Percentiles rank a stretch among this genome's conserved stretches.
These are phyloP conservation scores for Colostygia pectinataria DNA, from an alignment of 2,888 invertebrate species.

Conservation along the genomic window DNA sequence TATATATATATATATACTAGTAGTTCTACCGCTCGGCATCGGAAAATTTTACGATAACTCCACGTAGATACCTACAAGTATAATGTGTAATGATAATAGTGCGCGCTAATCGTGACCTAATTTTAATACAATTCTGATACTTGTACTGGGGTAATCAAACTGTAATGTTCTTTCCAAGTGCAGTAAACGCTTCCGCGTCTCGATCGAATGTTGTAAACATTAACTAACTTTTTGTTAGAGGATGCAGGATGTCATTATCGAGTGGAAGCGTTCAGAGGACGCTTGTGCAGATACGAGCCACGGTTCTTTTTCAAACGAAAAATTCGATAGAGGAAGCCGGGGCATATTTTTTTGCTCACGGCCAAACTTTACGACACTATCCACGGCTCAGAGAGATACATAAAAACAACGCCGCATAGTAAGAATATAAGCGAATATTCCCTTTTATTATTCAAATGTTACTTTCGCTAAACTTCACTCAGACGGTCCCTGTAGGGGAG, in stretches of 20 bases:
- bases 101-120: constrained; percentile 57
- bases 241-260: constrained; percentile 78
- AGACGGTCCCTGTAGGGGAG: constrained; percentile 60
- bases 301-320: constrained; percentile 27
- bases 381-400: constrained; percentile 42
- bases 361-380: constrained; percentile 54
- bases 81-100: constrained; percentile 40
- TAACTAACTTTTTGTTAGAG: constrained; percentile 69
- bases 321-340: constrained; percentile 27
- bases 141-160: constrained; percentile 45
- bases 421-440: constrained; percentile 62
- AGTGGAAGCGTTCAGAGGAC: constrained; percentile 70
- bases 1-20: no score
- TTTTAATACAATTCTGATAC: constrained; percentile 61
- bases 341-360: constrained; percentile 48
- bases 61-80: constrained; percentile 23
- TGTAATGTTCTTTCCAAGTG: constrained; percentile 48
- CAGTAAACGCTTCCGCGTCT: constrained; percentile 63
- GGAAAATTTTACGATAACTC: constrained; percentile 57
- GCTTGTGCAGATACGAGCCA: constrained; percentile 26
- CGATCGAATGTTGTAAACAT: constrained; percentile 60
- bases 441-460: constrained; percentile 73
- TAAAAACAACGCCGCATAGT: constrained; percentile 54
- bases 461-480: constrained; percentile 69
- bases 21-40: constrained; percentile 50